Evolutionary conservation across 2,113 vertebrate species (phyloP).

Genomic region (Mobula hypostoma): DNA sequence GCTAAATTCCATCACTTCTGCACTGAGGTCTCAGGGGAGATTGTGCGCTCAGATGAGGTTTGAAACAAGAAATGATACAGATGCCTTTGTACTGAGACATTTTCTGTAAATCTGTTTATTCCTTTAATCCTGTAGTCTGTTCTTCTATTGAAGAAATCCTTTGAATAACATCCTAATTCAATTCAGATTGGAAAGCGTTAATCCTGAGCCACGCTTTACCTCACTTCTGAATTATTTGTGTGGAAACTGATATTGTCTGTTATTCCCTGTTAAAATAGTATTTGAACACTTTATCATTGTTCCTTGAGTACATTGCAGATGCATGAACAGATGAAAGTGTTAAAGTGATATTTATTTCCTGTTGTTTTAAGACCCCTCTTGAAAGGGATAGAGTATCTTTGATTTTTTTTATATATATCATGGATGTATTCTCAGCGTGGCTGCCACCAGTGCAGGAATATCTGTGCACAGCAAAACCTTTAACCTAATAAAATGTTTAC

Average conservation of each 20-base stretch:
- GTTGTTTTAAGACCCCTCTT: not conserved
- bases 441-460: conserved; percentile 1
- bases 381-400: not conserved
- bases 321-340: not conserved
- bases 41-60: not conserved
- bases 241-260: not conserved
- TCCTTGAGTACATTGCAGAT: not conserved
- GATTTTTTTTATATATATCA: not conserved
- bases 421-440: not conserved
- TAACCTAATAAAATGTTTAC: conserved; percentile 29
- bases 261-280: not conserved
- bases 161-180: not conserved
- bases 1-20: not conserved
- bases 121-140: not conserved
- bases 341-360: not conserved
- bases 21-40: not conserved
- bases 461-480: conserved; percentile 13
- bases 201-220: too few relatives aligned
- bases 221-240: not conserved
- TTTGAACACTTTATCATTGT: not conserved
- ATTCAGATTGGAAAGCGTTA: not conserved
- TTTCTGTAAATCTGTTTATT: not conserved
- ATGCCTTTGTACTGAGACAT: not conserved
- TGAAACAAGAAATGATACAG: not conserved
- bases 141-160: not conserved